Base-by-base conservation (phyloP, 2,888 invertebrate species). In the Callosobruchus maculatus region DNA sequence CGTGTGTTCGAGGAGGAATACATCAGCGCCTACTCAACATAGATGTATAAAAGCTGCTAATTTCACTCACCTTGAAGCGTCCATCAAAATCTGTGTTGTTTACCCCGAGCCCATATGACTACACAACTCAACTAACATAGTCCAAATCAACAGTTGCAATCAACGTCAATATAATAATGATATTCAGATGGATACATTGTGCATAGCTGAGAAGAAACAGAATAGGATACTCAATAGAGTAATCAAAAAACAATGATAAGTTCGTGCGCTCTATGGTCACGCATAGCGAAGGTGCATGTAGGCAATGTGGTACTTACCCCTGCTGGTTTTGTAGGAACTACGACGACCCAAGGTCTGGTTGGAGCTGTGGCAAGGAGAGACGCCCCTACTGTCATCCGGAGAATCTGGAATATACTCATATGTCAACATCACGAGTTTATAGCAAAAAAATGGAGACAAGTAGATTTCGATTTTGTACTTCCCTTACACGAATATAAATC, bases 271-370 rank as follows among this genome's bases (percentile, higher is more conserved):
- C 5, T 49, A 49, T 49, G 13, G 13, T 49, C 49, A 49, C 49
- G 49, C 7, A 49, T 49, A 49, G 49, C 49, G 7, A 7, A 49
- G 13, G 49, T 49, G 49, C 49, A 49, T 18, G 1, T 49, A 49
- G 49, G 49, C 13, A 49, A 49, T 13, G 13, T 18, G 18, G 49
- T 68, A 88, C 92, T 89, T 88, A 95, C 95, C 95, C 92, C 95
- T 89, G 81, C 95, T 95, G 73, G 94, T 95, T 89, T 95, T 95
- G 89, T 95, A 95, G 69, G 95, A 95, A 87, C 95, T 94, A 82
- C 95, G 92, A 66, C 95, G 91, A 76, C 94, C 95, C 79, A 95
- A 90, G 80, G 93, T 91, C 76, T 89, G 90, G 80, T 89, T 89
- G 79, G 88, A 88, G 82, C 92, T 92, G 82, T 90, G 88, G 84